These are phyloP conservation scores for Deroptyus accipitrinus DNA, from an alignment of 2,113 vertebrate genomes.

Conservation along the genomic window DNA sequence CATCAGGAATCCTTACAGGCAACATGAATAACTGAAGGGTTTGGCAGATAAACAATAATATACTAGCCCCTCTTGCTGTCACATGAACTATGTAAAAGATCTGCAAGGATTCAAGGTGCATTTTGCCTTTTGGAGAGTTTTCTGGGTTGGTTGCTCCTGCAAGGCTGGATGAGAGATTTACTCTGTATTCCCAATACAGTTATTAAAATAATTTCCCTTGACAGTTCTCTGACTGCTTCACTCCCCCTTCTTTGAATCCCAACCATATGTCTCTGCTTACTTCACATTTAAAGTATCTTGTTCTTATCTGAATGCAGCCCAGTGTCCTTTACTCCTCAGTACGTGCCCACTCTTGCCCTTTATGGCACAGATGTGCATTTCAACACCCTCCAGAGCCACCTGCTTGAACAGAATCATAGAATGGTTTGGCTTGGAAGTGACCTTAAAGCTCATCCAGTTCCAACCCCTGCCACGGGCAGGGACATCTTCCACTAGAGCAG, in stretches of 20 bases:
- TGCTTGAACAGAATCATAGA: neutral
- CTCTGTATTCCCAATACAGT: constrained; percentile 14
- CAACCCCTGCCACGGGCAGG: neutral
- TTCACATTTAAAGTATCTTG: neutral
- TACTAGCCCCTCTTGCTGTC: neutral
- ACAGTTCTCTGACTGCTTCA: constrained; percentile 37
- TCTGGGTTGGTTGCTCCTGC: neutral
- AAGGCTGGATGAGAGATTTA: constrained; percentile 21
- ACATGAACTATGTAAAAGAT: neutral
- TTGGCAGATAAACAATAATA: neutral
- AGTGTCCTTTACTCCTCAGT: neutral
- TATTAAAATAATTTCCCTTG: constrained; percentile 52
- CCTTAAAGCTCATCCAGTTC: fast-evolving
- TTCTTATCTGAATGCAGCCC: neutral
- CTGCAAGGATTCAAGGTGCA: neutral
- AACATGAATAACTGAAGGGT: neutral
- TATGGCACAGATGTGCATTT: fast-evolving
- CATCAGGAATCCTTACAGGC: neutral
- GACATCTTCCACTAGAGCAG: neutral
- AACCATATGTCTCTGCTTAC: neutral
- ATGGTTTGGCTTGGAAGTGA: neutral
- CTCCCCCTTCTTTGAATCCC: neutral
- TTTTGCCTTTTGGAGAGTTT: neutral
- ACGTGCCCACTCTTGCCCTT: fast-evolving
- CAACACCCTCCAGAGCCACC: neutral